Evolutionary conservation across 2,888 invertebrate species (phyloP).

Genomic region (Drosophila nigricruria): DNA sequence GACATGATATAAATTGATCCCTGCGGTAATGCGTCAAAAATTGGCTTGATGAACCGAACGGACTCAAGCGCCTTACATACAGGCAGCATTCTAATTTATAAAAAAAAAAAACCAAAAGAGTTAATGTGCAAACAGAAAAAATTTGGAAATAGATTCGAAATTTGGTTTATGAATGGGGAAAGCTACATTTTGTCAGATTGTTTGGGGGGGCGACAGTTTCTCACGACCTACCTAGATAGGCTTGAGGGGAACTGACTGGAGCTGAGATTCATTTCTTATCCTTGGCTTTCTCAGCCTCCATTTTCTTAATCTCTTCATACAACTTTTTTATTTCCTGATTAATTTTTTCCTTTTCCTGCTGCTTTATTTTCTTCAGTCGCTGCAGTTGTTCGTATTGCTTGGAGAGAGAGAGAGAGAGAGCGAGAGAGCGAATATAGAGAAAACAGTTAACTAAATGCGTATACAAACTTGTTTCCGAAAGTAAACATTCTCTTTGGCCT

Average conservation of each 20-base stretch:
- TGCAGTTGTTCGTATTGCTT: neutral
- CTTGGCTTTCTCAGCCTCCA: no score
- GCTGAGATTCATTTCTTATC: no score
- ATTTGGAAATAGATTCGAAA: neutral
- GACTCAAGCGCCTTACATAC: slow-evolving; percentile 6
- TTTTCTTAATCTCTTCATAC: neutral
- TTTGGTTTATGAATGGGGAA: neutral
- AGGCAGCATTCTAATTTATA: slow-evolving; percentile 7
- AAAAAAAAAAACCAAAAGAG: neutral
- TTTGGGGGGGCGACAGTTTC: neutral
- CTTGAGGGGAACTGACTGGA: neutral
- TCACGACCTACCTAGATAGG: slow-evolving; percentile 6
- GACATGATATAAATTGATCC: neutral
- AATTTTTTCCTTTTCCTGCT: neutral
- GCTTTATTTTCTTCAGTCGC: neutral
- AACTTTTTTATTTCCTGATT: neutral
- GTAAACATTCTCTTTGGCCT: slow-evolving; percentile 53
- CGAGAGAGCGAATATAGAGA: neutral
- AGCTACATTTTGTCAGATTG: neutral
- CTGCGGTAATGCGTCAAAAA: neutral
- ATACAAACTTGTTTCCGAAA: slow-evolving; percentile 54
- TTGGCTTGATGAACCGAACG: slow-evolving; percentile 2
- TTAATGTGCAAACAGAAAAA: neutral
- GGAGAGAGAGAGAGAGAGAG: neutral
- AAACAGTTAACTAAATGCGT: neutral